Base-by-base conservation (phyloP, 2,113 vertebrate species). In the Podilymbus podiceps region DNA sequence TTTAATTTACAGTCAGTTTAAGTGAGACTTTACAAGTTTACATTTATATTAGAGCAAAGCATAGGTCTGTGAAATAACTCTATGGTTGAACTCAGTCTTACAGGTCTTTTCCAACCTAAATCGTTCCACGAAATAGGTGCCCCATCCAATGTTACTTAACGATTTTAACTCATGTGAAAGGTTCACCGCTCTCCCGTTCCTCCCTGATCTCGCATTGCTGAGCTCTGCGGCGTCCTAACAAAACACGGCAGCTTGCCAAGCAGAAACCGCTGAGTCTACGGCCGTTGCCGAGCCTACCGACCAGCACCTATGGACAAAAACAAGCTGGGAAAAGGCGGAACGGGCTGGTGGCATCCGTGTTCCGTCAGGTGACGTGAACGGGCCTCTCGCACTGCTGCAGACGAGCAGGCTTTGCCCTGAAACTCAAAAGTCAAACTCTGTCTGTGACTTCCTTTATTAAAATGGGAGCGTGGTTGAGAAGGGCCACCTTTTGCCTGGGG, bases 181-280 rank as follows among this genome's bases (percentile, higher is more conserved):
- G 21, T 13, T 46, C n/a, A 0, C 15, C 25, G 0, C 24, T 25
- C 42, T 67, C 38, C 19, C 0, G 0, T 24, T 28, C 23, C 52
- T 63, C 49, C 8, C 7, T 8, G 18, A 1, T 0, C 1, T 2
- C 2, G 24, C 0, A 0, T 0, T 14, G 53, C 6, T 3, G 73
- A 67, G 75, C 18, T 10, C 76, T 20, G 23, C 0, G 6, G 10
- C 3, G 14, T 7, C 50, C 75, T 44, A 19, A 88, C 72, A 33
- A 58, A 33, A 10, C 5, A 7, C 6, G 0, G 46, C 0, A 25
- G 11, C 15, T 75, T 52, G 16, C 31, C 58, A 17, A 47, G 71
- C 28, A 22, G 59, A 28, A 77, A 4, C 3, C 3, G 52, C 46
- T 10, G 49, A 33, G 6, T 3, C 35, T 1, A 0, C 0, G 46